Base-by-base conservation (phyloP, 1,140 invertebrate species). In the Apolygus lucorum region DNA sequence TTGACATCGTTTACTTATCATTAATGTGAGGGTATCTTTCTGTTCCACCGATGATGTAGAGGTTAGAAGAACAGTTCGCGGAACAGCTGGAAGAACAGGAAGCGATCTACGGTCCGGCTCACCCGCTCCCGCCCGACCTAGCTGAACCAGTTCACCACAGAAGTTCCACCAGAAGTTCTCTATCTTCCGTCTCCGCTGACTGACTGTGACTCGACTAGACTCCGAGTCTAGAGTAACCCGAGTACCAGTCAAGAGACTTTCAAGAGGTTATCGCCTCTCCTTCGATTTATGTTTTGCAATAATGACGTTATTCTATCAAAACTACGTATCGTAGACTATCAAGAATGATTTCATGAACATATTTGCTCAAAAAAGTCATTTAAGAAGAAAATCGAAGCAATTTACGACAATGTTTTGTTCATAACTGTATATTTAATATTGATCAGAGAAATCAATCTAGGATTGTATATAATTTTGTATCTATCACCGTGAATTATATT, bases 11-110 rank as follows among this genome's bases (percentile, higher is more conserved):
- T n/a, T n/a, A n/a, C n/a, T n/a, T n/a, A n/a, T n/a, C n/a, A n/a
- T n/a, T n/a, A n/a, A n/a, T n/a, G n/a, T n/a, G n/a, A n/a, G n/a
- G n/a, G n/a, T n/a, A n/a, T n/a, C n/a, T n/a, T n/a, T n/a, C n/a
- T n/a, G n/a, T n/a, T n/a, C n/a, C n/a, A n/a, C n/a, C n/a, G n/a
- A n/a, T n/a, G n/a, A n/a, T 83, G 24, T 81, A 94, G 91, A 88
- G 85, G 81, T 78, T 95, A 74, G 92, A 95, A 80, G 91, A 93
- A 76, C 88, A 91, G 75, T 94, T 95, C 78, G 83, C 83, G 67
- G 81, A 86, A 71, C 90, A 95, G 77, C 78, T 90, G 70, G 90
- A 91, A 75, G 91, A 93, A 74, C 91, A 93, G 79, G 90, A 93
- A 78, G 83, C 86, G 65, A 86, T 92, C 74, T 93, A 85, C 73